phyloP scores from a whole-genome alignment of 2,797 vertebrate species.

The Silurus lanzhouensis region DNA sequence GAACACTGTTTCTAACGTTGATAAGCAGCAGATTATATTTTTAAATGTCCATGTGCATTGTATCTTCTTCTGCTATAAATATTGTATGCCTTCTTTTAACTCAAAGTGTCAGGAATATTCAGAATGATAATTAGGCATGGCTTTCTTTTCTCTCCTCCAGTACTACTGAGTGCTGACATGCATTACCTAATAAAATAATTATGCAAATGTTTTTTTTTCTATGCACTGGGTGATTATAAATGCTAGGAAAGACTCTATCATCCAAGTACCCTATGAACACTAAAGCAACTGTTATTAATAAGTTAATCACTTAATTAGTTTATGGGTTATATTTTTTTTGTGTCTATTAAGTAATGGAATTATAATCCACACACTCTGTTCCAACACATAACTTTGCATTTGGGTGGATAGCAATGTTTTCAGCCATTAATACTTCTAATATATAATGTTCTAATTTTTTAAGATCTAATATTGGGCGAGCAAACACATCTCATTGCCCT shows the following conservation, averaged over 20 bases:
- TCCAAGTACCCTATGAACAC: background rate
- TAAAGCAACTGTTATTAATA: background rate
- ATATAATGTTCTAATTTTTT: too few relatives aligned
- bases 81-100: background rate
- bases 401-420: background rate
- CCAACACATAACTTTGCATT: background rate
- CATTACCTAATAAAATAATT: background rate
- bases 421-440: background rate
- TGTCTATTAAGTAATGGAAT: background rate
- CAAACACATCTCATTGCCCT: constrained; percentile 53
- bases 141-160: background rate
- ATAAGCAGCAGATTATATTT: background rate
- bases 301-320: background rate
- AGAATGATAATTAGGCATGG: background rate
- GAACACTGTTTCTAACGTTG: too few relatives aligned
- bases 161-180: background rate
- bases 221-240: background rate
- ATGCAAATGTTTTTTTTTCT: background rate
- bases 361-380: constrained; percentile 1
- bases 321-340: constrained; percentile 2
- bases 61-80: background rate
- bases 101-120: background rate
- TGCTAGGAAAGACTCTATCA: background rate
- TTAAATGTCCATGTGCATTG: background rate
- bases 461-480: constrained; percentile 2